Conservation (phyloP, 2,888 invertebrate species). For the Pseudolycoriella hygida region DNA sequence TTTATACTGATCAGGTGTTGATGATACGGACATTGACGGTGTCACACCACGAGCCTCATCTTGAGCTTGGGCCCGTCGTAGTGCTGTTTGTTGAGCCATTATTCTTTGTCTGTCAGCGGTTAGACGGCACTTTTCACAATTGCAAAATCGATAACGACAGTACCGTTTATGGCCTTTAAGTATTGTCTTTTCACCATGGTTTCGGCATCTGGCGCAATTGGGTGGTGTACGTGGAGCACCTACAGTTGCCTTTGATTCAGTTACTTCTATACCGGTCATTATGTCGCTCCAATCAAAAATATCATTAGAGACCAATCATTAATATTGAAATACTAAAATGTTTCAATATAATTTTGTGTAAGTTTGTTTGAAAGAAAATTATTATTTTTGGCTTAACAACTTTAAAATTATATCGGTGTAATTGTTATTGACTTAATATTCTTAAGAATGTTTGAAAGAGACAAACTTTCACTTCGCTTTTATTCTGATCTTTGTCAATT, state of each 20-base stretch:
- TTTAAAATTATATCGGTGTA: too few species aligned
- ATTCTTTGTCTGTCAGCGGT: conserved; percentile 76
- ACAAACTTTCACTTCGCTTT: too few species aligned
- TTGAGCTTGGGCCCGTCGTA: conserved; percentile 68
- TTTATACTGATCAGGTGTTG: conserved; percentile 7
- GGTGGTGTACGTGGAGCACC: conserved; percentile 49
- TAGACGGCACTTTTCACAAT: conserved; percentile 70
- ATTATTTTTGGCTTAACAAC: too few species aligned
- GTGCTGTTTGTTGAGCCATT: conserved; percentile 77
- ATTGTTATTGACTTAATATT: too few species aligned
- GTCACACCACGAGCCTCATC: conserved; percentile 37
- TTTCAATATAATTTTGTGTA: too few species aligned
- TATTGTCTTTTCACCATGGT: conserved; percentile 75
- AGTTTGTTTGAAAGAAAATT: too few species aligned
- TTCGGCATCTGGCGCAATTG: conserved; percentile 82
- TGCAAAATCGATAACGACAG: conserved; percentile 70
- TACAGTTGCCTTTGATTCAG: background rate
- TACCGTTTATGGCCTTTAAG: conserved; percentile 86
- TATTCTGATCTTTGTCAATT: too few species aligned
- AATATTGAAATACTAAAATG: background rate
- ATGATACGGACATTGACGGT: conserved; percentile 10
- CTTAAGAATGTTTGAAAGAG: too few species aligned
- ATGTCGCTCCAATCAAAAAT: conserved; percentile 13
- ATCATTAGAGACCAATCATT: background rate
- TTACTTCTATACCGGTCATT: too few species aligned